These are phyloP conservation scores for Hirundo rustica DNA, from an alignment of 2,797 vertebrate genomes.

Conservation along the genomic window DNA sequence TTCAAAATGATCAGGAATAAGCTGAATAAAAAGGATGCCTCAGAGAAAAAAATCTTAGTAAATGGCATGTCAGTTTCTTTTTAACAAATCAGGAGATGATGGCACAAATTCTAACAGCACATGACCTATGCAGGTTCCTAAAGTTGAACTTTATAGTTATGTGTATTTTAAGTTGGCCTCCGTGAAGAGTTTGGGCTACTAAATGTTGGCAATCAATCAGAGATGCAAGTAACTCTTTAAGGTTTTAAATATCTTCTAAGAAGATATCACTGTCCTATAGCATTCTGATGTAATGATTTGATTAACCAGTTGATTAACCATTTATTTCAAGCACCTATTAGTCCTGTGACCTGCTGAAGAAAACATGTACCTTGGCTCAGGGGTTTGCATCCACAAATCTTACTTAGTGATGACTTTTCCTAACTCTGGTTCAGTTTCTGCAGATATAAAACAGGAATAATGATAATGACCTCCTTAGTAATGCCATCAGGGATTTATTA, in stretches of 20 bases:
- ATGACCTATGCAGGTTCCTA: neutral
- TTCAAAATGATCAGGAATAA: neutral
- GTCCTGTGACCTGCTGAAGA: neutral
- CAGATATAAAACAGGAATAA: slow-evolving; percentile 48
- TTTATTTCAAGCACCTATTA: neutral
- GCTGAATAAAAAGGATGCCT: neutral
- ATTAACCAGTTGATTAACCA: neutral
- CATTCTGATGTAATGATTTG: neutral
- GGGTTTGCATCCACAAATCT: slow-evolving; percentile 2
- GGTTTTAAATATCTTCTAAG: neutral
- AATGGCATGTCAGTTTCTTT: neutral
- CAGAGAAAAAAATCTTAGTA: neutral
- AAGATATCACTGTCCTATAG: neutral
- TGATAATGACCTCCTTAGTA: slow-evolving; percentile 58
- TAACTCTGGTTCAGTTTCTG: slow-evolving; percentile 20
- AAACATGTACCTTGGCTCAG: neutral
- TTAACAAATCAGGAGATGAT: neutral
- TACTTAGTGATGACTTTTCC: slow-evolving; percentile 11
- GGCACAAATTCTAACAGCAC: neutral
- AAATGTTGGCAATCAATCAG: neutral
- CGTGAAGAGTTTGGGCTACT: neutral
- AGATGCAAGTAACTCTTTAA: neutral
- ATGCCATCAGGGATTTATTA: slow-evolving; percentile 48
- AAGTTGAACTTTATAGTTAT: neutral
- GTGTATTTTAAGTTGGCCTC: neutral